Evolutionary conservation across 2,888 invertebrate species (phyloP), one percentile per base, ranked within the genome.

Genomic region (Neoascia interrupta): DNA sequence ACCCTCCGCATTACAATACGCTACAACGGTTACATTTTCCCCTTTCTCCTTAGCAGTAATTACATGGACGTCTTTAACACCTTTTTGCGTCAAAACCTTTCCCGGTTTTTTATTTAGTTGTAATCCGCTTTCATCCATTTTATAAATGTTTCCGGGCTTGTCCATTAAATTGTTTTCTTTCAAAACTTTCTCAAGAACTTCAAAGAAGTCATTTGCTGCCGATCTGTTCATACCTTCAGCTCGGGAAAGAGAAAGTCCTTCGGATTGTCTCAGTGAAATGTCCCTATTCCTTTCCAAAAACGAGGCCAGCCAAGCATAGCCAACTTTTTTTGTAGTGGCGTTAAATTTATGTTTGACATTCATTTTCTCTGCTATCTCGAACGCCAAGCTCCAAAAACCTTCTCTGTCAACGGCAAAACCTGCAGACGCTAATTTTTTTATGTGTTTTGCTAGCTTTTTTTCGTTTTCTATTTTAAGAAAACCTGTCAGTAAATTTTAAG

Each of bases 321-420:
- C 23, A 21, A n/a, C 41, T 19, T 43, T 43, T 19, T 43, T 21
- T 21, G 18, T 18, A 19, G 18, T 21, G n/a, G 5, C 3, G 41
- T 10, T 21, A 21, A 43, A 43, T 43, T 43, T 43, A 11, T 43
- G 41, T 19, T 18, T 18, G 21, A 43, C 21, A 43, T 3, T 11
- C 10, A 43, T 18, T 21, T 43, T 43, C 19, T 19, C 11, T 11
- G 43, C 43, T 23, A 43, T 11, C 23, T 21, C 11, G 18, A 23
- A 43, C 11, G 43, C 43, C 21, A 43, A 23, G 43, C 43, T 19
- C 3, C 41, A 21, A 43, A 43, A 5, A 43, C 21, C 11, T 21
- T 43, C 11, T 16, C 43, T 43, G 21, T 43, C 43, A 43, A 21
- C 21, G n/a, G 43, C 21, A 43, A 43, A 43, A 21, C 43, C 43